These are phyloP conservation scores for Nothoprocta pentlandii DNA, from an alignment of 2,113 vertebrate species.

Conservation along the genomic window DNA sequence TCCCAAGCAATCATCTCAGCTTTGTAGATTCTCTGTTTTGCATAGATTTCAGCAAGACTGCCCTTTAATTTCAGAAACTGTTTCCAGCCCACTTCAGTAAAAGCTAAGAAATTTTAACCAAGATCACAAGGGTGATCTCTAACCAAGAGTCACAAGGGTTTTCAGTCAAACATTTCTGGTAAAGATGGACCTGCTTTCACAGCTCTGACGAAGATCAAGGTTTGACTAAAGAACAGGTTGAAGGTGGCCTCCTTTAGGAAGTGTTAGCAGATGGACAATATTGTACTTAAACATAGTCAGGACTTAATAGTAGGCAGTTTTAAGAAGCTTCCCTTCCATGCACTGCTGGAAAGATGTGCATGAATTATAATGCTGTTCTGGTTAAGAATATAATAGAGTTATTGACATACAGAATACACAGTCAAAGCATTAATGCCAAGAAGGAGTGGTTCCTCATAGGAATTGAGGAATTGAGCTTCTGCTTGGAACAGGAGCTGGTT, in stretches of 20 bases:
- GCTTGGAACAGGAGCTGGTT: background rate
- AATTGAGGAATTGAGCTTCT: background rate
- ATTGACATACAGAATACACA: background rate
- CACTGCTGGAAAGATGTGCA: background rate
- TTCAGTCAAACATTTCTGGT: background rate
- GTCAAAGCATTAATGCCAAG: background rate
- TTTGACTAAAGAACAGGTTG: background rate
- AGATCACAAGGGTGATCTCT: background rate
- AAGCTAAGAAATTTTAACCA: background rate
- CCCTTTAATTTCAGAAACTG: background rate
- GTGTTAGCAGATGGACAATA: background rate
- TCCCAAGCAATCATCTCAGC: background rate
- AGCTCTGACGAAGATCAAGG: background rate
- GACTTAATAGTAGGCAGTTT: background rate
- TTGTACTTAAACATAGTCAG: background rate
- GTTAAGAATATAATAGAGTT: background rate
- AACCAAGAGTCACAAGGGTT: background rate
- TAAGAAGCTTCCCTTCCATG: background rate
- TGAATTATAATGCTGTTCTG: background rate
- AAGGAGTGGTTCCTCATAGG: background rate
- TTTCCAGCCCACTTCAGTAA: background rate
- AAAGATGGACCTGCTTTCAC: background rate
- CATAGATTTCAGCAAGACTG: background rate
- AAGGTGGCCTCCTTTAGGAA: background rate
- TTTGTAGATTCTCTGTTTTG: background rate